phyloP scores from a whole-genome alignment of 2,113 vertebrate species.

The Pseudopodoces humilis region DNA sequence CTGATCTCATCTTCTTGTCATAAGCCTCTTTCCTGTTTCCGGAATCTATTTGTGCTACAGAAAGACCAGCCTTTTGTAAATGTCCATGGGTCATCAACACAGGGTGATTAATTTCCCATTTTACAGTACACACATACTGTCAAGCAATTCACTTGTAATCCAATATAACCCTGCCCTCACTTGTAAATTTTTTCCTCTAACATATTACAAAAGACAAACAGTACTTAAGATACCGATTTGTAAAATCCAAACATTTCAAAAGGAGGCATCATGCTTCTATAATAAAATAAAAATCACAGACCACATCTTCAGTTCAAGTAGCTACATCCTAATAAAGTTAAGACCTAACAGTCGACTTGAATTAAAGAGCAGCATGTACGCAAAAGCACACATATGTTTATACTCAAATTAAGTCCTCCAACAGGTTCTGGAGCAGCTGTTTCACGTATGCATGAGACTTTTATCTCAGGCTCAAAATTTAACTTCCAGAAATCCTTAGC shows the following conservation, averaged over 20 bases:
- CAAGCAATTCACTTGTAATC: not conserved
- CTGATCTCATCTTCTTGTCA: slow-evolving; percentile 82
- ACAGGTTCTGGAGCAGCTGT: slow-evolving; percentile 54
- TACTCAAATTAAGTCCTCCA: slow-evolving; percentile 41
- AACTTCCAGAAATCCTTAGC: slow-evolving; percentile 4
- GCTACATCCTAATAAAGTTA: slow-evolving; percentile 58
- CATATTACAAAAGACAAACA: not conserved
- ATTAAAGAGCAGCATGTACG: not conserved
- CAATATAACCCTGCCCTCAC: not conserved
- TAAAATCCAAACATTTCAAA: slow-evolving; percentile 6
- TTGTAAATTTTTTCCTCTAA: not conserved
- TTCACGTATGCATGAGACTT: not conserved
- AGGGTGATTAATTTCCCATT: slow-evolving; percentile 14
- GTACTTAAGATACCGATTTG: not conserved
- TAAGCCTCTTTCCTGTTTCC: slow-evolving; percentile 77
- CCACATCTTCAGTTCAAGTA: slow-evolving; percentile 38
- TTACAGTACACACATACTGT: not conserved
- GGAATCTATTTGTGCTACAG: slow-evolving; percentile 65
- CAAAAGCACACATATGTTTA: slow-evolving; percentile 18
- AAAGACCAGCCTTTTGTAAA: slow-evolving; percentile 43
- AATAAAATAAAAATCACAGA: slow-evolving; percentile 44
- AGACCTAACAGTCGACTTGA: not conserved
- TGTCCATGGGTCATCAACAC: slow-evolving; percentile 20
- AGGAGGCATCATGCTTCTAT: not conserved
- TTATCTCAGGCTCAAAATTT: slow-evolving; percentile 11